phyloP scores from a whole-genome alignment of 2,113 vertebrate species.

The Caloenas nicobarica region DNA sequence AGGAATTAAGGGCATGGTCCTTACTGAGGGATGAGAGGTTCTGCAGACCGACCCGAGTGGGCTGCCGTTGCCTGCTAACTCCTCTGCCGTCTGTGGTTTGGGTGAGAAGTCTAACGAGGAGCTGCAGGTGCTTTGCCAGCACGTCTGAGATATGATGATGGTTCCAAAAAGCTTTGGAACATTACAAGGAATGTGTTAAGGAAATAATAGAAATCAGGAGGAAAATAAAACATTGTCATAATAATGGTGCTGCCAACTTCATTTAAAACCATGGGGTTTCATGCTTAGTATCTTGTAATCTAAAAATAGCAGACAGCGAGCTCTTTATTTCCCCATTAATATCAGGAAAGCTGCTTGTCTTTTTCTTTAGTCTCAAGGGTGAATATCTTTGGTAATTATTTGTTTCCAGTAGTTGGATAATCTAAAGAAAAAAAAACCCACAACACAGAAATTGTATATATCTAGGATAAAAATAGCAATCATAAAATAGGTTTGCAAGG shows the following conservation, averaged over 20 bases:
- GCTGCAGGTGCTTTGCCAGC: background rate
- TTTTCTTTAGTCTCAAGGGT: background rate
- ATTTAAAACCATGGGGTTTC: background rate
- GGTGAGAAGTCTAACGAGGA: background rate
- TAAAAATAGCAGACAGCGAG: background rate
- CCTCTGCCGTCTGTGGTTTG: background rate
- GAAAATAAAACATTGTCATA: background rate
- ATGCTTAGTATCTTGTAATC: background rate
- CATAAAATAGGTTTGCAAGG: background rate
- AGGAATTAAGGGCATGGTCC: background rate
- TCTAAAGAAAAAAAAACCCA: background rate
- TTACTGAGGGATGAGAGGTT: background rate
- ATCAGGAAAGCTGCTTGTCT: background rate
- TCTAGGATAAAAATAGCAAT: background rate
- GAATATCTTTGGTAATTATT: background rate
- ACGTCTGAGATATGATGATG: background rate
- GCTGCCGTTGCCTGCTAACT: background rate
- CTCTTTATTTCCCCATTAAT: background rate
- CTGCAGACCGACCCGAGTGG: background rate
- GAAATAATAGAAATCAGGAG: background rate
- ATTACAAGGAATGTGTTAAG: too few species aligned
- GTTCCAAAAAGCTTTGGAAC: background rate
- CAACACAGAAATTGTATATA: background rate
- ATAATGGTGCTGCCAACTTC: background rate
- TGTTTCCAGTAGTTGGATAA: background rate